These are phyloP conservation scores for Petrocephalus schoutedeni DNA, from an alignment of 2,797 vertebrate species.

Conservation along the genomic window DNA sequence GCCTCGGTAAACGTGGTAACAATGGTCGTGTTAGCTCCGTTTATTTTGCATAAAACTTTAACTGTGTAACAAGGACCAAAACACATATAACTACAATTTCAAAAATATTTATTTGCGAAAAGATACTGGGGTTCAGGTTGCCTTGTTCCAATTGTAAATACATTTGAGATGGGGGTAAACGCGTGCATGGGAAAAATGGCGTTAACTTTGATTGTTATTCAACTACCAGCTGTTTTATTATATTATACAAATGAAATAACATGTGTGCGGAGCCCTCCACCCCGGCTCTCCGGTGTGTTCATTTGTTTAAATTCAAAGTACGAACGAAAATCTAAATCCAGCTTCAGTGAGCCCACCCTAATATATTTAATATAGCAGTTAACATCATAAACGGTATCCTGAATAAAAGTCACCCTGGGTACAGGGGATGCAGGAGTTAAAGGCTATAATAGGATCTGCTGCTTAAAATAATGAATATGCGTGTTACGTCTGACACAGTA, in stretches of 20 bases:
- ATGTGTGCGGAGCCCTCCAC: neutral
- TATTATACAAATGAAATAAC: conserved; percentile 12
- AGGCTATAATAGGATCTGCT: neutral
- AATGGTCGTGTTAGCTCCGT: neutral
- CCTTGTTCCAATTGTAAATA: neutral
- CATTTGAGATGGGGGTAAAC: neutral
- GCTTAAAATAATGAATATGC: neutral
- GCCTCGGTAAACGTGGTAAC: neutral
- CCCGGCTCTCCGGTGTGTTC: neutral
- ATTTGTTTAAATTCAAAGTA: neutral
- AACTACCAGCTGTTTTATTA: neutral
- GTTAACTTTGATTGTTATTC: neutral
- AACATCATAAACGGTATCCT: neutral
- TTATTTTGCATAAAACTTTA: neutral
- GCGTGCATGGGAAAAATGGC: neutral
- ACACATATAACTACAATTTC: neutral
- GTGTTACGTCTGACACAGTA: neutral
- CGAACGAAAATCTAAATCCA: neutral
- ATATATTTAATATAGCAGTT: neutral
- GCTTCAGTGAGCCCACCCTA: neutral
- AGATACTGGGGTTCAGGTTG: neutral
- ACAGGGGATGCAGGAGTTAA: neutral
- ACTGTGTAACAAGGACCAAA: neutral
- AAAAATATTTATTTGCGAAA: neutral
- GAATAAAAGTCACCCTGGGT: neutral